A percentile compares a stretch with the other conserved stretches of the same genome.
phyloP scores from a whole-genome alignment of 2,113 vertebrate genomes.

The Anolis sagrei region DNA sequence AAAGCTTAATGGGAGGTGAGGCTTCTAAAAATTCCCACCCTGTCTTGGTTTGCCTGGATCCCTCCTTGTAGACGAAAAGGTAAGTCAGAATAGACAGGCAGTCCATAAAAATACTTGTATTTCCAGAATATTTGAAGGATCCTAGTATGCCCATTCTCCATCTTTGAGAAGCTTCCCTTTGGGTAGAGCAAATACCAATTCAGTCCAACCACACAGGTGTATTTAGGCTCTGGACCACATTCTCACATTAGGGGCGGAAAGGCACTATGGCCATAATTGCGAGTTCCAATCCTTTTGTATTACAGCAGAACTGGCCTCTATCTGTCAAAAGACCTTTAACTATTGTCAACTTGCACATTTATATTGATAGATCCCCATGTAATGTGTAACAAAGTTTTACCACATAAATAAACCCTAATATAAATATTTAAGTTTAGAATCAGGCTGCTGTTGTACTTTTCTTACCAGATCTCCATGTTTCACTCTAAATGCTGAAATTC shows the following conservation, averaged over 20 bases:
- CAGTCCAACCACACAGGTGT: too few relatives aligned
- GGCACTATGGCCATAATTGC: background rate
- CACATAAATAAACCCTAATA: slow-evolving; percentile 16
- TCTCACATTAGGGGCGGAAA: too few relatives aligned
- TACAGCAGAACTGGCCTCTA: background rate
- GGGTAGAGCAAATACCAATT: too few relatives aligned
- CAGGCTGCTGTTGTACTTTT: slow-evolving; percentile 1
- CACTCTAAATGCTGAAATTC: background rate
- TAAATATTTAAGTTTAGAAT: background rate
- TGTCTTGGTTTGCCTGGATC: background rate
- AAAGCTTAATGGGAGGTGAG: background rate
- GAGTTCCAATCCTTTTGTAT: background rate
- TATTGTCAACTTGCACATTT: background rate
- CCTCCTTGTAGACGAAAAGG: background rate
- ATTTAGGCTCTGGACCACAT: too few relatives aligned
- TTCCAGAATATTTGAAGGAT: background rate
- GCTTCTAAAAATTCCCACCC: background rate
- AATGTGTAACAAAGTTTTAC: background rate
- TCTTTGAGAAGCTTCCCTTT: too few relatives aligned
- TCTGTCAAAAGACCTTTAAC: background rate
- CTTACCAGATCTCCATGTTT: background rate
- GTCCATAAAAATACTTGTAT: background rate
- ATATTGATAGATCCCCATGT: background rate
- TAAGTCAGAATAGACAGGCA: background rate
- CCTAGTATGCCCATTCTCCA: too few relatives aligned